phyloP scores from a whole-genome alignment of 2,113 vertebrate genomes.

The Bettongia penicillata region DNA sequence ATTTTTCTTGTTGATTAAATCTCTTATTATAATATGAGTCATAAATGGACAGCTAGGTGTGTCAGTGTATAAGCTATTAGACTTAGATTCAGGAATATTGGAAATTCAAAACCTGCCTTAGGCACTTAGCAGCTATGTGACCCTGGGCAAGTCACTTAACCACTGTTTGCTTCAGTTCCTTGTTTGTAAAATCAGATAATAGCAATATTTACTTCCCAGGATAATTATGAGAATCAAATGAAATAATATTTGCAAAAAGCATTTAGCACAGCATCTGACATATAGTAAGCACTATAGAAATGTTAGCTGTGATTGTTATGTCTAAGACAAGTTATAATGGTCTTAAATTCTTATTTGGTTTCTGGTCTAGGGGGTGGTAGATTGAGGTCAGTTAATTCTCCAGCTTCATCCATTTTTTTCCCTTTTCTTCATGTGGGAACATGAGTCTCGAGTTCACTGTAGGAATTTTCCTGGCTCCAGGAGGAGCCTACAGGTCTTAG shows the following conservation, averaged over 20 bases:
- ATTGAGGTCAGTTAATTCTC: conserved; percentile 13
- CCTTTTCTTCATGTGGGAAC: conserved; percentile 35
- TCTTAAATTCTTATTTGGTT: conserved; percentile 54
- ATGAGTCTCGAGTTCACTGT: background rate
- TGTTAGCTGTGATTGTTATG: conserved; percentile 42
- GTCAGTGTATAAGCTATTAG: background rate
- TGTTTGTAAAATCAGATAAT: background rate
- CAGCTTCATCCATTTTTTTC: conserved; percentile 14
- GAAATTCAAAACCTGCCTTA: background rate
- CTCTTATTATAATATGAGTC: background rate
- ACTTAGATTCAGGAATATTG: background rate
- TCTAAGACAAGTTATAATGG: conserved; percentile 60
- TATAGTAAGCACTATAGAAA: conserved; percentile 32
- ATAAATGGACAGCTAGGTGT: background rate
- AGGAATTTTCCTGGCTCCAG: background rate
- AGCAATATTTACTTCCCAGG: background rate
- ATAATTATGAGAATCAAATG: background rate
- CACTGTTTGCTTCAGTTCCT: background rate
- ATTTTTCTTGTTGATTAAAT: background rate
- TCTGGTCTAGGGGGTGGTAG: background rate
- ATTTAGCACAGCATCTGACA: background rate
- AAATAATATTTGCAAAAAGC: background rate
- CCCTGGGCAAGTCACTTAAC: background rate
- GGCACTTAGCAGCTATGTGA: background rate
- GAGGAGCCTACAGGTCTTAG: background rate